Evolutionary conservation across 1,140 invertebrate genomes (phyloP), one percentile per base, ranked within the genome.

Genomic region (Metopolophium dirhodum): DNA sequence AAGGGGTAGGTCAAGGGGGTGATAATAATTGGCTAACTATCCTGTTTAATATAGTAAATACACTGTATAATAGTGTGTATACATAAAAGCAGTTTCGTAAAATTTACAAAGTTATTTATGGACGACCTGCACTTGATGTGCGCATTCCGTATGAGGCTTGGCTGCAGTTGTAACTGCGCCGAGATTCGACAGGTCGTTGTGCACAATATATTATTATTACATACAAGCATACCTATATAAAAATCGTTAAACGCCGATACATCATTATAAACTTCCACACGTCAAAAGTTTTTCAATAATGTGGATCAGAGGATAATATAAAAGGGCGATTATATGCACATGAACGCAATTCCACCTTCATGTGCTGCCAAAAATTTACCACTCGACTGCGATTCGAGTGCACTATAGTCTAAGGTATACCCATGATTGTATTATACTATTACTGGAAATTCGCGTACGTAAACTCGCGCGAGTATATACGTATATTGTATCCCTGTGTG

Each of bases 231-330:
- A n/a, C 6, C 9, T 61, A 4, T 30, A n/a, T 77, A n/a, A n/a
- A n/a, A 77, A n/a, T 77, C n/a, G n/a, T 77, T 77, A 77, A 77
- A 77, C n/a, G n/a, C 61, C 30, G 30, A 77, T 77, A 77, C n/a
- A n/a, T 77, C 30, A 77, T 77, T 77, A 77, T n/a, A 77, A 68
- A 77, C 1, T 77, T 77, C 61, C 61, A 35, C 30, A 7, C 30
- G 26, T 57, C 23, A 68, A 68, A 35, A 18, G 30, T 30, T n/a
- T 68, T 68, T 68, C 30, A n/a, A 68, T 68, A 77, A 18, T n/a
- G 18, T 7, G 30, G n/a, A 77, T 77, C 61, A n/a, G 14, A 68
- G 6, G 30, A 77, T 77, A 41, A 41, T 41, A 41, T 41, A 77
- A 54, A 77, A n/a, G 61, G 14, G 14, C n/a, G 30, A 77, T 68